phyloP scores from a whole-genome alignment of 2,113 vertebrate species.

The Caranx melampygus region DNA sequence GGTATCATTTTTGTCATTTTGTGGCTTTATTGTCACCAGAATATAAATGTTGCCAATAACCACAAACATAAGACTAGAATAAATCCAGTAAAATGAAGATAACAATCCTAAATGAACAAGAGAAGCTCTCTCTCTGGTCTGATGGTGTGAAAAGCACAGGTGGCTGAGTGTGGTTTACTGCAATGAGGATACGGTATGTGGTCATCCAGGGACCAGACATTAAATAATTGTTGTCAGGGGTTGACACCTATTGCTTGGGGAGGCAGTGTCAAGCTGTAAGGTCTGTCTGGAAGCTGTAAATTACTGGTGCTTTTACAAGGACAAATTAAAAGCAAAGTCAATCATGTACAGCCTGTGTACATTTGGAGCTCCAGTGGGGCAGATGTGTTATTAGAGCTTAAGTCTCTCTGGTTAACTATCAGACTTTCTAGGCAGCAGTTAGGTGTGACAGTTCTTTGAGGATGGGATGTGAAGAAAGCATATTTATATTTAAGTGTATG shows the following conservation, averaged over 20 bases:
- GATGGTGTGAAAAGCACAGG: constrained; percentile 16
- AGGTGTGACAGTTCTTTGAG: constrained; percentile 3
- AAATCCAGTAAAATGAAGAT: neutral
- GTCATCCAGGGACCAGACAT: constrained; percentile 78
- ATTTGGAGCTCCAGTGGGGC: constrained; percentile 9
- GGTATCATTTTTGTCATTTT: no score
- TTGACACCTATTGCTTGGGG: constrained; percentile 86
- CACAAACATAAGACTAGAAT: neutral
- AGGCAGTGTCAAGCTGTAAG: constrained; percentile 82
- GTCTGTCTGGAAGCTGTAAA: constrained; percentile 87
- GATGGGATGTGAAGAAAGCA: neutral
- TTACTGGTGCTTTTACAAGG: constrained; percentile 82
- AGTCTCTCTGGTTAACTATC: constrained; percentile 7
- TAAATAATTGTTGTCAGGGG: constrained; percentile 66
- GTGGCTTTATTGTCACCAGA: no score
- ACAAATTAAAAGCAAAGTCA: constrained; percentile 35
- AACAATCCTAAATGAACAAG: neutral
- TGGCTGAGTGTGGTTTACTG: constrained; percentile 53
- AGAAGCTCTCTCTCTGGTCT: neutral
- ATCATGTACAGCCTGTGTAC: constrained; percentile 20
- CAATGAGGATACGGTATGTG: constrained; percentile 69
- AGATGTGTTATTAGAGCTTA: constrained; percentile 35
- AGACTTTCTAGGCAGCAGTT: neutral
- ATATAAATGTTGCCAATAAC: no score
- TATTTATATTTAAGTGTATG: neutral